Conservation (phyloP, 2,113 vertebrate species). For the Eidolon helvum region DNA sequence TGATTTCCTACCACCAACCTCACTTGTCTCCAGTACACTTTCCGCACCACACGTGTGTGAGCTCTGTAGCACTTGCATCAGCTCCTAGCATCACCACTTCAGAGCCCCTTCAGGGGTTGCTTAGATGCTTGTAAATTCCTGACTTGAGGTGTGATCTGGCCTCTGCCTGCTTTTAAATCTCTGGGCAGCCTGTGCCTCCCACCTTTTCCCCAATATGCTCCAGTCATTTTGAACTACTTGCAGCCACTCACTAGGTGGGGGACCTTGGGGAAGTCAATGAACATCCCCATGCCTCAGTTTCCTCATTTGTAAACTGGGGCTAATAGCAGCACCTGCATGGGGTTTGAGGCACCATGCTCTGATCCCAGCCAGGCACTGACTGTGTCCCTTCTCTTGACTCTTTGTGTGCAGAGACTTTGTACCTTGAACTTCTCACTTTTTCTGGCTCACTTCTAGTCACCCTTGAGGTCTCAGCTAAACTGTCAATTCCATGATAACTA, state of each 20-base stretch:
- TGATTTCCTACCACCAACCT: not conserved
- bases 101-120: not conserved
- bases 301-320: not conserved
- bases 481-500: not conserved
- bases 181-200: not conserved
- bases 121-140: not conserved
- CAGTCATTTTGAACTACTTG: not conserved
- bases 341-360: not conserved
- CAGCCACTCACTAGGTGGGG: not conserved
- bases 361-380: not conserved
- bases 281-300: not conserved
- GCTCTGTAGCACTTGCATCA: not conserved
- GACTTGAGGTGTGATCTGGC: not conserved
- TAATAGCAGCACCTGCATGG: not conserved
- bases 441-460: not conserved
- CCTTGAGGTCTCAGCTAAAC: not conserved
- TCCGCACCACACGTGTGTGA: accelerated
- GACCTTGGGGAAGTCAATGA: not conserved
- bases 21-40: not conserved
- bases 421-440: not conserved
- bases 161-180: not conserved
- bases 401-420: not conserved
- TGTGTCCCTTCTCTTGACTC: not conserved
- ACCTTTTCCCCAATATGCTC: accelerated
- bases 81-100: accelerated